Percentiles rank a stretch among this genome's conserved stretches.
Conservation (phyloP, 2,888 invertebrate species). For the Fabriciana adippe region DNA sequence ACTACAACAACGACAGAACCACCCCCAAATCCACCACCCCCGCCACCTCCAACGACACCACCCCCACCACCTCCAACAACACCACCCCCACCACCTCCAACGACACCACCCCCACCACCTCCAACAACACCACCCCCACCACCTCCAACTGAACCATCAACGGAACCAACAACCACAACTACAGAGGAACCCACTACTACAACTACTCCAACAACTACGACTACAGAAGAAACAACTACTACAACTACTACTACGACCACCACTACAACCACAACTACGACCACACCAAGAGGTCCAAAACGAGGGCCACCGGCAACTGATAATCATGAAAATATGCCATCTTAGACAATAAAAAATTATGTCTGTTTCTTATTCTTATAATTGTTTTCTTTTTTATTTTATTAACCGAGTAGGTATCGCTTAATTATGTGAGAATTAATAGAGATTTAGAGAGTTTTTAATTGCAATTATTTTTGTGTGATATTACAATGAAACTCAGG, state of each 20-base stretch:
- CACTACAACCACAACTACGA: not conserved
- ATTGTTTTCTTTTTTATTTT: too few species aligned
- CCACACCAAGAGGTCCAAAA: not conserved
- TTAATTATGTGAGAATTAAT: too few species aligned
- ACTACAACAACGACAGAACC: too few species aligned
- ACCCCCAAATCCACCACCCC: too few species aligned
- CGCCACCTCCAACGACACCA: too few species aligned
- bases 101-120: constrained; percentile 12
- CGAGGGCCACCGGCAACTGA: constrained; percentile 26
- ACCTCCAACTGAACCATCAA: constrained; percentile 29
- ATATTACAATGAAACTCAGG: too few species aligned
- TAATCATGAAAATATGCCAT: constrained; percentile 43
- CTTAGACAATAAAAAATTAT: constrained; percentile 21
- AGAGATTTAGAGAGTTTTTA: too few species aligned
- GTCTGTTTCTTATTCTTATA: not conserved
- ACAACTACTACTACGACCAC: constrained; percentile 21
- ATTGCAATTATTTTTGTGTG: too few species aligned
- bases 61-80: not conserved
- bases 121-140: constrained; percentile 18
- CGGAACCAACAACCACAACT: constrained; percentile 30
- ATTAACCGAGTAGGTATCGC: too few species aligned
- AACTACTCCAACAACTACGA: constrained; percentile 25
- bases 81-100: constrained; percentile 11
- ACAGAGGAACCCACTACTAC: constrained; percentile 27
- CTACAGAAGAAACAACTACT: constrained; percentile 26